A percentile compares a stretch with the other conserved stretches of the same genome.
Evolutionary conservation across 2,797 vertebrate species (phyloP).

Genomic region (Scyliorhinus canicula): DNA sequence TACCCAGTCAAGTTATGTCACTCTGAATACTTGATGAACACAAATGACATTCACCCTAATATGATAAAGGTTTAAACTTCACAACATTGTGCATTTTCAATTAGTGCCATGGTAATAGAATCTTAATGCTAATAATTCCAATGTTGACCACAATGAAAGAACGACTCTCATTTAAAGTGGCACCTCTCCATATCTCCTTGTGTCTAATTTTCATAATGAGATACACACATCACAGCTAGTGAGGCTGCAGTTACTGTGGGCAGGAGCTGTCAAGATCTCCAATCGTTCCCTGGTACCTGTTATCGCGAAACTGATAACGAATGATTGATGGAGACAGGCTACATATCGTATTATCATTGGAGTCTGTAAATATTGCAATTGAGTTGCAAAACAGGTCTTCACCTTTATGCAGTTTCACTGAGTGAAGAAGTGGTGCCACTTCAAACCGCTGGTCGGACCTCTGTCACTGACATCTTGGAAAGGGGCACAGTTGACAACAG

Average conservation of each 20-base stretch:
- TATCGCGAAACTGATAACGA: not conserved
- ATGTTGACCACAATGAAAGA: not conserved
- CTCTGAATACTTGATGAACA: not conserved
- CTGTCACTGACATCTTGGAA: not conserved
- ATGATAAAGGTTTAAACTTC: not conserved
- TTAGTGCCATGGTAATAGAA: not conserved
- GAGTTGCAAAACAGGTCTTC: not conserved
- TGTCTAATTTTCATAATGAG: slow-evolving; percentile 8
- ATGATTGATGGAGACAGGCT: not conserved
- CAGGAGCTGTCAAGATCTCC: not conserved
- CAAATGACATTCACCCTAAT: not conserved
- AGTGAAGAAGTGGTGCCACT: not conserved
- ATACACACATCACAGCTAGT: not conserved
- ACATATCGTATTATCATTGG: not conserved
- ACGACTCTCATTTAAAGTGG: not conserved
- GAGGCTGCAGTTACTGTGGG: not conserved
- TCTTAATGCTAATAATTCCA: not conserved
- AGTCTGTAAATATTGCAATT: not conserved
- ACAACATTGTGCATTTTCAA: not conserved
- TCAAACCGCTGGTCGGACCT: not conserved
- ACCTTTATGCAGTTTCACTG: not conserved
- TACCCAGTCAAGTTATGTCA: not conserved
- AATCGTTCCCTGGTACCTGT: not conserved
- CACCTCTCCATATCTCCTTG: not conserved
- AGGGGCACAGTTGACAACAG: no score